A percentile compares a stretch with the other conserved stretches of the same genome.
Evolutionary conservation across 2,113 vertebrate genomes (phyloP).

Genomic region (Phylloscopus whistleri): DNA sequence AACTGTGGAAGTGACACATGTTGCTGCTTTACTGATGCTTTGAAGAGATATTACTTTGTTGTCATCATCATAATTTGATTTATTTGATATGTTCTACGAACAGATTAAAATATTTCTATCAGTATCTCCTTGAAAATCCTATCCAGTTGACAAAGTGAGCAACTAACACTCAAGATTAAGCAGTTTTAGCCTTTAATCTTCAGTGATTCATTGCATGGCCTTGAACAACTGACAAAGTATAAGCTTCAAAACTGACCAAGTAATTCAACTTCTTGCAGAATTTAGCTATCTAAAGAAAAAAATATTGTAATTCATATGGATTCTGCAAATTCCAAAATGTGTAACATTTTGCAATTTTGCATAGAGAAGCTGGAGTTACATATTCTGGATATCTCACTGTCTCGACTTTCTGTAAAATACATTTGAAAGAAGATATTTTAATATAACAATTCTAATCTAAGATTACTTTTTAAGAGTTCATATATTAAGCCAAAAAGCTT

Average conservation of each 20-base stretch:
- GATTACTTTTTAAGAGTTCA: not conserved
- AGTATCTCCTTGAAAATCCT: not conserved
- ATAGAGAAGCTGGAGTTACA: not conserved
- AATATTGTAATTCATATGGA: not conserved
- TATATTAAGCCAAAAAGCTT: not conserved
- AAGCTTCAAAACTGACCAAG: not conserved
- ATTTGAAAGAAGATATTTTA: not conserved
- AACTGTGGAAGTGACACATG: not conserved
- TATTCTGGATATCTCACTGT: not conserved
- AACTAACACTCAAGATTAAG: not conserved
- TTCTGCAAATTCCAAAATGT: not conserved
- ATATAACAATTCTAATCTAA: not conserved
- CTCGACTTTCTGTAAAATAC: not conserved
- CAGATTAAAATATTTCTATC: constrained; percentile 35
- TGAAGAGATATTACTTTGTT: not conserved
- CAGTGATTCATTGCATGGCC: not conserved
- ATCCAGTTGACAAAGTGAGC: not conserved
- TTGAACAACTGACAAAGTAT: not conserved
- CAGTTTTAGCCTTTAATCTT: not conserved
- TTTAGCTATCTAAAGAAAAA: not conserved
- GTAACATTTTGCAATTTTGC: not conserved
- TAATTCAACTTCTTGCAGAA: not conserved
- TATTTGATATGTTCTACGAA: not conserved
- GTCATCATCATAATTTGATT: not conserved
- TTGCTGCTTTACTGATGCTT: not conserved